Percentiles rank a stretch among this genome's conserved stretches.
Evolutionary conservation across 2,797 vertebrate species (phyloP).

Genomic region (Toxotes lorentzi): DNA sequence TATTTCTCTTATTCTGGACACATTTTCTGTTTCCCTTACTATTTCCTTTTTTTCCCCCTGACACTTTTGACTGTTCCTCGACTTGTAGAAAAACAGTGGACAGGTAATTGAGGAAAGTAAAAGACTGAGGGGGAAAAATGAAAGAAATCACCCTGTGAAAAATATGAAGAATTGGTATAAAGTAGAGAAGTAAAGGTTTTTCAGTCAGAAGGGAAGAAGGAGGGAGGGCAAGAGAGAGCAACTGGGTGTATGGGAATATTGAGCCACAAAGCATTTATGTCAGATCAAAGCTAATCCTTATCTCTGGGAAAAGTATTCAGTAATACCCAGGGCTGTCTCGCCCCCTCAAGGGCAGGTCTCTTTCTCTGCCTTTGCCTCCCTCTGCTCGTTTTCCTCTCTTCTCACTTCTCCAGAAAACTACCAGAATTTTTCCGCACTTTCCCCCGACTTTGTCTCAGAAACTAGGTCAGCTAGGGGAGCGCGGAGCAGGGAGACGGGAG

Average conservation of each 20-base stretch:
- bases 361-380: constrained; percentile 18
- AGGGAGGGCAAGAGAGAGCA: constrained; percentile 12
- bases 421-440: constrained; percentile 38
- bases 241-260: constrained; percentile 67
- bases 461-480: constrained; percentile 56
- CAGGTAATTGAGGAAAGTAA: neutral
- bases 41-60: neutral
- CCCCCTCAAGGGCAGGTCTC: constrained; percentile 62
- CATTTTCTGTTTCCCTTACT: too few species aligned
- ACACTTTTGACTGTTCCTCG: neutral
- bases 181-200: constrained; percentile 35
- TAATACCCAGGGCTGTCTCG: constrained; percentile 63
- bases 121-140: neutral
- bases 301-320: constrained; percentile 68
- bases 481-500: constrained; percentile 3
- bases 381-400: constrained; percentile 35
- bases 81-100: neutral
- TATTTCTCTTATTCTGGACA: too few species aligned
- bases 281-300: constrained; percentile 82
- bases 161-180: constrained; percentile 41
- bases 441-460: constrained; percentile 59
- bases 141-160: constrained; percentile 5
- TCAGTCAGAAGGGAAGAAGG: constrained; percentile 16
- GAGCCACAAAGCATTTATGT: constrained; percentile 79
- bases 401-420: constrained; percentile 30